These are phyloP conservation scores for Alviniconcha marisindica DNA, from an alignment of 1,140 invertebrate genomes.

Conservation along the genomic window DNA sequence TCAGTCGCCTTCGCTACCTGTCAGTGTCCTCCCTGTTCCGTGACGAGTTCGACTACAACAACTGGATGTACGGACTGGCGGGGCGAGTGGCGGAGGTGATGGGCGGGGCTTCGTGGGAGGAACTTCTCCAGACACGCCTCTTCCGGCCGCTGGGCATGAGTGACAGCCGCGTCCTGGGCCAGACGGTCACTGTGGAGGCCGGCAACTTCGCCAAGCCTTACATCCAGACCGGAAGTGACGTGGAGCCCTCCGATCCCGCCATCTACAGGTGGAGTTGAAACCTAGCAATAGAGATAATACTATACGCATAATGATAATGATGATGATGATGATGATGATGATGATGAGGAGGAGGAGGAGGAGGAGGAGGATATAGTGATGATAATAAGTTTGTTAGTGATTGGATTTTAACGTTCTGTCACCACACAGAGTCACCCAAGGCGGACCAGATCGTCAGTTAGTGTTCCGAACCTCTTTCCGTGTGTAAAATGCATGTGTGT, in stretches of 20 bases:
- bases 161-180: slow-evolving; percentile 20
- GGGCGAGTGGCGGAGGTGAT: slow-evolving; percentile 37
- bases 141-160: slow-evolving; percentile 42
- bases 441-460: neutral
- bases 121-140: slow-evolving; percentile 32
- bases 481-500: neutral
- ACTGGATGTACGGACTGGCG: slow-evolving; percentile 47
- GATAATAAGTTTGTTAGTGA: no score
- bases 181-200: slow-evolving; percentile 1
- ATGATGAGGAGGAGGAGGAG: no score
- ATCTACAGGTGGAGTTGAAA: slow-evolving; percentile 43
- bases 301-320: no score
- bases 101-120: slow-evolving; percentile 39
- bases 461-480: neutral
- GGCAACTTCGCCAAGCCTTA: slow-evolving; percentile 42
- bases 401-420: neutral
- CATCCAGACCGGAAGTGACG: slow-evolving; percentile 1
- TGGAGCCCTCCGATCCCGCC: neutral
- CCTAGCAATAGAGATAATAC: no score
- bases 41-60: slow-evolving; percentile 45
- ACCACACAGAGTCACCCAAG: no score
- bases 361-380: no score
- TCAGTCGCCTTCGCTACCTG: slow-evolving; percentile 37
- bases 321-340: no score
- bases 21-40: slow-evolving; percentile 8